A percentile compares a stretch with the other conserved stretches of the same genome.
Evolutionary conservation across 2,113 vertebrate species (phyloP).

Genomic region (Rhegmatorhina hoffmannsi): DNA sequence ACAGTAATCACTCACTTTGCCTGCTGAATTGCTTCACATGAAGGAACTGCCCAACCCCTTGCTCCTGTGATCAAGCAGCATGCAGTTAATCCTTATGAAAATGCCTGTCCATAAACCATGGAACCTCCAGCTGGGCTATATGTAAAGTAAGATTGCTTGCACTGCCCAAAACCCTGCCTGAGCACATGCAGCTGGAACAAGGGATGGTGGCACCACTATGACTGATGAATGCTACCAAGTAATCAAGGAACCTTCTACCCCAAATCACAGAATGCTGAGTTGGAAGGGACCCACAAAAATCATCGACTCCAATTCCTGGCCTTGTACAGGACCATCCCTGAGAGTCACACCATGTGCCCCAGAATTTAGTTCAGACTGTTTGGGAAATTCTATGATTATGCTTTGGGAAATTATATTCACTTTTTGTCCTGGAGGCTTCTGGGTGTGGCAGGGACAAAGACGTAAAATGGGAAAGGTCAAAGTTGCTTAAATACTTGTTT

Average conservation of each 20-base stretch:
- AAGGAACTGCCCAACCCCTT: background rate
- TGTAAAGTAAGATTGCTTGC: background rate
- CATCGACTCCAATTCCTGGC: background rate
- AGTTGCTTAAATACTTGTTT: background rate
- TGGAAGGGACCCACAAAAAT: background rate
- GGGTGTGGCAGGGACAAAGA: background rate
- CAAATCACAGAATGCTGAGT: background rate
- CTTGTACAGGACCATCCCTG: background rate
- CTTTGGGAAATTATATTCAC: background rate
- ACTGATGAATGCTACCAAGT: background rate
- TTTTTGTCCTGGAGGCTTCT: background rate
- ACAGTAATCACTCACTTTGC: background rate
- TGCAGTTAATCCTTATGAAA: background rate
- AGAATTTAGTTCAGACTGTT: background rate
- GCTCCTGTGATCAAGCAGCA: background rate
- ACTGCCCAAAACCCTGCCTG: background rate
- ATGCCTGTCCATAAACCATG: background rate
- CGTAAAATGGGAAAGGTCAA: background rate
- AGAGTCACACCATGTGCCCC: background rate
- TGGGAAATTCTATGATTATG: background rate
- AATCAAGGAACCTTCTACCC: background rate
- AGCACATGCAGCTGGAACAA: background rate
- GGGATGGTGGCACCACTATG: background rate
- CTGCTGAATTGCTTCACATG: background rate
- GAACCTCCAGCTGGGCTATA: background rate